Conservation (phyloP, 2,797 vertebrate species). For the Fistularia commersonii region DNA sequence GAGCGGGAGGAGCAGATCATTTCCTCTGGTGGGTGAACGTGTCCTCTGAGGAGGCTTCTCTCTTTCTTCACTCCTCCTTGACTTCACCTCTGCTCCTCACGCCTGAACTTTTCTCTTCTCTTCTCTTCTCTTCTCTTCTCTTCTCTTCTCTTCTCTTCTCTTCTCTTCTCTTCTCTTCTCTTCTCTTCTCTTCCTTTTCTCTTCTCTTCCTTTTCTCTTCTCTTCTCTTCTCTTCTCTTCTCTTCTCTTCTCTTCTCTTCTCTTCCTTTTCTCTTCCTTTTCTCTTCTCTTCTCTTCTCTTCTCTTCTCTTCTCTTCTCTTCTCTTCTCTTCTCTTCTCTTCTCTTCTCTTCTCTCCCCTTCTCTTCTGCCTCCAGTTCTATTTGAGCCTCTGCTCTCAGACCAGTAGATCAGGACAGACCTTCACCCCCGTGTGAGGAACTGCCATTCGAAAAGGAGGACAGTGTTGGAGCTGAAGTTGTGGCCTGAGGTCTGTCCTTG, state of each 20-base stretch:
- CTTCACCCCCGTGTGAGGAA: no score
- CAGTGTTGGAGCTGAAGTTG: background rate
- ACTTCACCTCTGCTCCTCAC: no score
- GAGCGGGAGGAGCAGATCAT: slow-evolving; percentile 40
- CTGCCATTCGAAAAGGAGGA: no score
- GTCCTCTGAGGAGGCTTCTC: slow-evolving; percentile 21
- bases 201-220: background rate
- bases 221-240: background rate
- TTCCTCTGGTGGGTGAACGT: slow-evolving; percentile 64
- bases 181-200: background rate
- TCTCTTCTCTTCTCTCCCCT: background rate
- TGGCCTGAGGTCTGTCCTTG: slow-evolving; percentile 37
- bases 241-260: background rate
- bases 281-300: background rate
- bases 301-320: background rate
- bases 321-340: background rate
- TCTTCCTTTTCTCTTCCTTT: no score
- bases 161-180: background rate
- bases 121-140: background rate
- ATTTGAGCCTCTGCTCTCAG: no score
- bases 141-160: background rate
- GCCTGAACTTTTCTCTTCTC: no score
- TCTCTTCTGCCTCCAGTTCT: no score
- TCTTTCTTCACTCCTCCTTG: slow-evolving; percentile 22
- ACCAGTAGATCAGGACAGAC: slow-evolving; percentile 61